A percentile compares a stretch with the other conserved stretches of the same genome.
Conservation (phyloP, 2,888 invertebrate species). For the Didymodactylos carnosus region DNA sequence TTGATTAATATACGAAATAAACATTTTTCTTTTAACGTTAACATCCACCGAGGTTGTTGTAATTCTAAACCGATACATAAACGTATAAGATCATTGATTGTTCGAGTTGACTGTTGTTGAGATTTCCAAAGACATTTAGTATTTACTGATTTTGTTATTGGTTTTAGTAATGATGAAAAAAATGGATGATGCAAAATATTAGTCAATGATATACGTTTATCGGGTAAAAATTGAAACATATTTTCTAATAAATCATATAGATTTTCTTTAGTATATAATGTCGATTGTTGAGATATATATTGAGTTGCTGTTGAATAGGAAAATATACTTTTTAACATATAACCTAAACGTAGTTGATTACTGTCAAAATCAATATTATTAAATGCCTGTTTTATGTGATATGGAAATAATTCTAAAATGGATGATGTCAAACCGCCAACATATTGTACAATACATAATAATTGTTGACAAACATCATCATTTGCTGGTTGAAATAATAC, state of each 20-base stretch:
- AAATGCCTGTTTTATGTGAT: background rate
- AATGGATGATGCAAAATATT: background rate
- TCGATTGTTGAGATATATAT: too few species aligned
- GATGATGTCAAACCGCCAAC: background rate
- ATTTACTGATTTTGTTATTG: too few species aligned
- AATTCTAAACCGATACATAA: background rate
- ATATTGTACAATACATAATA: background rate
- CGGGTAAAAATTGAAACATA: background rate
- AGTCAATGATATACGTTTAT: background rate
- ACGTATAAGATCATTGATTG: background rate
- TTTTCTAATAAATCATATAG: background rate
- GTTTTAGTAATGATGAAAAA: too few species aligned
- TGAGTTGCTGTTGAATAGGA: background rate
- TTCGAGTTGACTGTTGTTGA: background rate
- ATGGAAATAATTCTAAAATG: background rate
- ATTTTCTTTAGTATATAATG: background rate
- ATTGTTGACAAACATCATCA: background rate
- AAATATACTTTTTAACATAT: background rate
- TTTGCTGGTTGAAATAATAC: background rate
- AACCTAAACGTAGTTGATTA: background rate
- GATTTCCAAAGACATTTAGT: background rate
- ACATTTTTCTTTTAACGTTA: background rate
- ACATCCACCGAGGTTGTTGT: background rate
- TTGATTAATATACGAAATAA: background rate
- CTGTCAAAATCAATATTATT: background rate